Base-by-base conservation (phyloP, 2,888 invertebrate species). In the Apotomis turbidana region DNA sequence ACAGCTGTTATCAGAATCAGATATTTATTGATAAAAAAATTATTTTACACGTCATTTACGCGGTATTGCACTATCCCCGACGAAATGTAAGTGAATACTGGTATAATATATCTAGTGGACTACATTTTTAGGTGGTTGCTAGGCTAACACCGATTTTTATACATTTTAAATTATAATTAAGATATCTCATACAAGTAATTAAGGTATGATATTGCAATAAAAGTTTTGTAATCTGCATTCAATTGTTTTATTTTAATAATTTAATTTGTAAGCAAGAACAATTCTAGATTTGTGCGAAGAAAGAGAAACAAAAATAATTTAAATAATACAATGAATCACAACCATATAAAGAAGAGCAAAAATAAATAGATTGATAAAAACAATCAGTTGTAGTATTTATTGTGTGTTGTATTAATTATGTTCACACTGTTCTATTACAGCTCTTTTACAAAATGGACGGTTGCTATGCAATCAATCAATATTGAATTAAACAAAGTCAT, bases 211-310 rank as follows among this genome's bases (percentile, higher is more conserved):
- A 46, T 60, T 66, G 54, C 5, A 71, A 67, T 71, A 55, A 71
- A 71, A 71, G 15, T 49, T 62, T 71, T 71, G 60, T 71, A 71
- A 49, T 71, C 60, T 67, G 49, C 67, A 60, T 55, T 60, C 49
- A 66, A 38, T 67, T 36, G 38, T 71, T 71, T 71, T 71, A 71
- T 71, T 70, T 62, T 13, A 55, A 55, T 13, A 57, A 60, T 66
- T 36, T 61, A 27, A 54, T 27, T 27, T 27, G 52, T 36, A 44
- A 44, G 5, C 0, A 38, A 12, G 10, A 44, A 55, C 54, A 44
- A 41, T 27, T 12, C 44, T 10, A 0, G 54, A 66, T 54, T 68
- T 68, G 54, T 61, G 54, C 54, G 41, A 60, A 46, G 41, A 41
- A 38, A 68, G 9, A 54, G 5, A 59, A 59, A 13, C 67, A 15